These are phyloP conservation scores for Rallus limicola DNA, from an alignment of 2,113 vertebrate genomes.

Conservation along the genomic window DNA sequence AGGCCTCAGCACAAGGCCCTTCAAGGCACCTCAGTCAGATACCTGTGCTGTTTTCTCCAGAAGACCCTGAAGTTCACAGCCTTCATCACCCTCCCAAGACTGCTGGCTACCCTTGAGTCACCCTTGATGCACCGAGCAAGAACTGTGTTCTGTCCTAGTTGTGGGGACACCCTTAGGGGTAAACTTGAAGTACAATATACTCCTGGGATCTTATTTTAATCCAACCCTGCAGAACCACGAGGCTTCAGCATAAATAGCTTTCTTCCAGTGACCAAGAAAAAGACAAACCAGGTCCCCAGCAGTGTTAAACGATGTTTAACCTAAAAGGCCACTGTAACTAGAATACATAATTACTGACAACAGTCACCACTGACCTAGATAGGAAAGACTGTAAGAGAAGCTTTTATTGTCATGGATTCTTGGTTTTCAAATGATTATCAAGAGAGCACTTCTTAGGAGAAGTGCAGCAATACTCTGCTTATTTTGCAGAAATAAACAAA, in stretches of 20 bases:
- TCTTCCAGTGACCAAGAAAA: background rate
- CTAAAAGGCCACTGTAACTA: background rate
- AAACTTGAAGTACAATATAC: background rate
- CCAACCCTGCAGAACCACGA: background rate
- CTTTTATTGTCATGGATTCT: background rate
- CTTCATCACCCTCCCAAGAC: background rate
- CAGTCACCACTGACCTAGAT: background rate
- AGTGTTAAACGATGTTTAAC: background rate
- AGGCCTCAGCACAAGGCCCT: background rate
- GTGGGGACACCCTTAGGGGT: background rate
- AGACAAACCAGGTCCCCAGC: background rate
- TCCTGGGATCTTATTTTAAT: background rate
- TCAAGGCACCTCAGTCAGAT: background rate
- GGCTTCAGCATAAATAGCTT: background rate
- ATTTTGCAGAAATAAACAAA: background rate
- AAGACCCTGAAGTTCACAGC: background rate
- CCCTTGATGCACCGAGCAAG: background rate
- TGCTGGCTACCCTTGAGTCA: background rate
- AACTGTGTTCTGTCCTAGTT: background rate
- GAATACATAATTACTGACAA: background rate
- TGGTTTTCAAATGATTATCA: background rate
- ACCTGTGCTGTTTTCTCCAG: background rate
- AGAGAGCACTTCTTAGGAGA: background rate
- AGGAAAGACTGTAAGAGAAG: background rate
- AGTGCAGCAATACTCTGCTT: background rate